Evolutionary conservation across 2,888 invertebrate genomes (phyloP).

Genomic region (Drosophila putrida): DNA sequence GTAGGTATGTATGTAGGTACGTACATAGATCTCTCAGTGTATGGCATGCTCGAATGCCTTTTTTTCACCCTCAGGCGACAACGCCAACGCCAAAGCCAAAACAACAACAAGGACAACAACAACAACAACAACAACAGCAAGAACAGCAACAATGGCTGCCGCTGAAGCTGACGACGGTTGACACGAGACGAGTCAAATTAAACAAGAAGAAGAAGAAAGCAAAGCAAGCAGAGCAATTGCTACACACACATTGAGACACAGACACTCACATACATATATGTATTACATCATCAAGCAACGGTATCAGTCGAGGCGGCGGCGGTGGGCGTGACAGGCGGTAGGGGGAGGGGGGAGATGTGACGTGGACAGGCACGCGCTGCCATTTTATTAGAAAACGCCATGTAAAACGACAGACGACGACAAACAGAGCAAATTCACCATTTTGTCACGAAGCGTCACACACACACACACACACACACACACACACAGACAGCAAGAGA

Average conservation of each 20-base stretch:
- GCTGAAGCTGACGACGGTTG: constrained; percentile 77
- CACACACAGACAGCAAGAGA: constrained; percentile 21
- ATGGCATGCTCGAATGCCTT: constrained; percentile 72
- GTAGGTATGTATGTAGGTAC: background rate
- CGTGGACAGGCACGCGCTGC: constrained; percentile 67
- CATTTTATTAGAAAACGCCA: constrained; percentile 80
- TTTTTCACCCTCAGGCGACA: constrained; percentile 81
- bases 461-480: constrained; percentile 32
- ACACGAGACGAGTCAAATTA: constrained; percentile 72
- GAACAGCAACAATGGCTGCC: constrained; percentile 46
- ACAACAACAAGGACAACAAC: constrained; percentile 41
- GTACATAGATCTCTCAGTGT: constrained; percentile 36
- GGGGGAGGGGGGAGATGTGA: constrained; percentile 18
- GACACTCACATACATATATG: background rate
- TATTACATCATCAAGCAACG: constrained; percentile 34
- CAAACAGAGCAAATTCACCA: constrained; percentile 68
- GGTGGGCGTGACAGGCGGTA: constrained; percentile 6
- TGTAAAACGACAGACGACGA: constrained; percentile 62
- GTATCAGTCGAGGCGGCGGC: constrained; percentile 13
- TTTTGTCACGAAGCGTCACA: constrained; percentile 65
- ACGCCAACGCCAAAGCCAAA: constrained; percentile 73
- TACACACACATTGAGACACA: constrained; percentile 14
- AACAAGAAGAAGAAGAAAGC: constrained; percentile 41
- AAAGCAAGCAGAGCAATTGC: constrained; percentile 24
- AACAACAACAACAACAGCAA: constrained; percentile 9